Evolutionary conservation across 53 echinoderm and acorn worm species (phyloP), one percentile per base, ranked within the genome.

Genomic region (Paracentrotus lividus): DNA sequence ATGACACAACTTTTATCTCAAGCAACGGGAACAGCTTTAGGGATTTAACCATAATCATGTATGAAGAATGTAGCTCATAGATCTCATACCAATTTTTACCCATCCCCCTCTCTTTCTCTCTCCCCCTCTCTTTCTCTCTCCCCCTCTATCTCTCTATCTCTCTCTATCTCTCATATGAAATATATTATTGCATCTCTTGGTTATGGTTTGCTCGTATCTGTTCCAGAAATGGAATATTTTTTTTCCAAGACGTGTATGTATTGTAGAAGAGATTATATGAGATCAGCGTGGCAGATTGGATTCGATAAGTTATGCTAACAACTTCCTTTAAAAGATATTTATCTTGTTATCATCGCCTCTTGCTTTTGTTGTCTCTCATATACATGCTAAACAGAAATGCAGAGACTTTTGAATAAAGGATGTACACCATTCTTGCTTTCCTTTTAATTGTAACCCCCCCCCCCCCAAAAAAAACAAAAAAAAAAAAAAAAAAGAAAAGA

Each of bases 91-190:
- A 66, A 31, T 66, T 32, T 4, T 77, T 81, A n/a, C 81, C 49
- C 67, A 45, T 93, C 86, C 66, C 64, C 66, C 66, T 85, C 49
- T 49, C 64, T 45, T 5, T 85, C 93, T 93, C 49, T 29, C 23
- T 52, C 36, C 36, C 24, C 8, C 40, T 43, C 58, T 84, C 0
- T 0, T 4, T 93, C 81, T 38, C 69, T 38, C 38, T 91, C 38
- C 38, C 38, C 4, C 18, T 69, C 34, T 38, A 4, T 69, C 92
- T 40, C 36, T 72, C 0, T 21, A 1, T 72, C 4, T 72, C 21
- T 72, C 72, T 69, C 72, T 69, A 4, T 2, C 34, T 69, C 5
- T 69, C 72, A 38, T 5, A 18, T 36, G 16, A 38, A 20, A 72
- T 16, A 15, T 72, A 36, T 40, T 72, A 72, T 18, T 72, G 18